phyloP scores from a whole-genome alignment of 2,797 vertebrate genomes.

The Pelobates cultripes region DNA sequence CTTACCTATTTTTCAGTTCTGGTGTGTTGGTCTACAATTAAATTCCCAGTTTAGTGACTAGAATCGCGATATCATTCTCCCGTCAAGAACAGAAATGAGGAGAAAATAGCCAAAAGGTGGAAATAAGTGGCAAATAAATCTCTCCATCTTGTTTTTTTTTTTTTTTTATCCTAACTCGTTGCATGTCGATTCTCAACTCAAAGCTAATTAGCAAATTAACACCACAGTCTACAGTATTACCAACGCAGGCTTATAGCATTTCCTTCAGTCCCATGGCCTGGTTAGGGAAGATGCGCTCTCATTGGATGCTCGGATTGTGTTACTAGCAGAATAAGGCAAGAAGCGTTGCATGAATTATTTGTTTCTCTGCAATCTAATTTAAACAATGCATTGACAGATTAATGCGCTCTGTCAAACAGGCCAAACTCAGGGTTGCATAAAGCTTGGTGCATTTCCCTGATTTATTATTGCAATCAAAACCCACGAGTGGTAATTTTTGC shows the following conservation, averaged over 20 bases:
- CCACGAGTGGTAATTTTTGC: background rate
- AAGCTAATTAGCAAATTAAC: too few relatives aligned
- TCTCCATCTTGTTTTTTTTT: too few relatives aligned
- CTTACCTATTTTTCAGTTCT: too few relatives aligned
- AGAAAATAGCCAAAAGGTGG: too few relatives aligned
- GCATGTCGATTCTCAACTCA: too few relatives aligned
- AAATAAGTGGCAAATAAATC: too few relatives aligned
- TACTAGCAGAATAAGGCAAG: background rate
- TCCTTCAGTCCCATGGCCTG: background rate
- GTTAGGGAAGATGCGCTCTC: background rate
- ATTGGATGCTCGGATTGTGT: background rate
- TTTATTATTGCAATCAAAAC: background rate
- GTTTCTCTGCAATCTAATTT: background rate
- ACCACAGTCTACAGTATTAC: too few relatives aligned
- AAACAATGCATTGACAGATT: constrained; percentile 1
- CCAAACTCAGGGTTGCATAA: background rate
- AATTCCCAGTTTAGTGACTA: too few relatives aligned
- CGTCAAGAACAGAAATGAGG: too few relatives aligned
- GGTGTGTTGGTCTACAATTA: too few relatives aligned
- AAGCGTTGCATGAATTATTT: background rate
- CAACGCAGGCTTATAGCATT: background rate
- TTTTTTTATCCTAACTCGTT: too few relatives aligned
- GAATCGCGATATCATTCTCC: too few relatives aligned
- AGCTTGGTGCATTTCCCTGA: background rate
- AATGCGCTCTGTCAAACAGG: background rate